phyloP scores from a whole-genome alignment of 2,888 invertebrate genomes.

The Drosophila siamana region DNA sequence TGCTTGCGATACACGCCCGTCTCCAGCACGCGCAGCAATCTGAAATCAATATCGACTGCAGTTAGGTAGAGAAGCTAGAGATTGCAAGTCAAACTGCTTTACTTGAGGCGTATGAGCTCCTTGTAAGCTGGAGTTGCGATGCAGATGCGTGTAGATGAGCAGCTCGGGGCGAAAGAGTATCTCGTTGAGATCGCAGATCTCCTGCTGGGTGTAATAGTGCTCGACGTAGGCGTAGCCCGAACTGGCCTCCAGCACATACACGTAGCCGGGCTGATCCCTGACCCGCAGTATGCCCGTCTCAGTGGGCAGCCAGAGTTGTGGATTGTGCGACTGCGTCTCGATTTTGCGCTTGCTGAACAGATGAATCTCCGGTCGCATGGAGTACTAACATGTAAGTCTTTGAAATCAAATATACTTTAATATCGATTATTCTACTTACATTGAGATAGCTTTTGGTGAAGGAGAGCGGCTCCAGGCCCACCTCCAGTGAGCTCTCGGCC shows the following conservation, averaged over 20 bases:
- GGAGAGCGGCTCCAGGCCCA: slow-evolving; percentile 86
- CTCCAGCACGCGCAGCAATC: slow-evolving; percentile 76
- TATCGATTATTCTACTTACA: slow-evolving; percentile 54
- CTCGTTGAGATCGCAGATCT: slow-evolving; percentile 85
- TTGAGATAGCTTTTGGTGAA: slow-evolving; percentile 79
- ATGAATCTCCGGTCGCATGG: slow-evolving; percentile 67
- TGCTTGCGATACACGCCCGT: slow-evolving; percentile 80
- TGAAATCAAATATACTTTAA: no score
- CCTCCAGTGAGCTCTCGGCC: slow-evolving; percentile 86
- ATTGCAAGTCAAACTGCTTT: neutral
- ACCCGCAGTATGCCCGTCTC: slow-evolving; percentile 78
- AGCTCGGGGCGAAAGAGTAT: slow-evolving; percentile 75
- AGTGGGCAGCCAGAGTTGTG: slow-evolving; percentile 72
- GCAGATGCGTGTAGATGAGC: slow-evolving; percentile 66
- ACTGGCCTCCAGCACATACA: slow-evolving; percentile 77
- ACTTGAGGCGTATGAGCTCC: slow-evolving; percentile 82
- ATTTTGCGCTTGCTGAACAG: slow-evolving; percentile 68
- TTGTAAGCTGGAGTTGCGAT: slow-evolving; percentile 82
- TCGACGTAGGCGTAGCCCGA: slow-evolving; percentile 77
- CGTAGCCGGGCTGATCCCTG: slow-evolving; percentile 81
- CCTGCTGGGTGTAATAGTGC: slow-evolving; percentile 70
- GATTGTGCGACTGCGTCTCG: slow-evolving; percentile 52
- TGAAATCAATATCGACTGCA: no score
- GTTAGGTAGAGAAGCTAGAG: neutral
- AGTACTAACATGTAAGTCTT: no score